Evolutionary conservation across 2,797 vertebrate genomes (phyloP).

Genomic region (Platyrinchus mystaceus): DNA sequence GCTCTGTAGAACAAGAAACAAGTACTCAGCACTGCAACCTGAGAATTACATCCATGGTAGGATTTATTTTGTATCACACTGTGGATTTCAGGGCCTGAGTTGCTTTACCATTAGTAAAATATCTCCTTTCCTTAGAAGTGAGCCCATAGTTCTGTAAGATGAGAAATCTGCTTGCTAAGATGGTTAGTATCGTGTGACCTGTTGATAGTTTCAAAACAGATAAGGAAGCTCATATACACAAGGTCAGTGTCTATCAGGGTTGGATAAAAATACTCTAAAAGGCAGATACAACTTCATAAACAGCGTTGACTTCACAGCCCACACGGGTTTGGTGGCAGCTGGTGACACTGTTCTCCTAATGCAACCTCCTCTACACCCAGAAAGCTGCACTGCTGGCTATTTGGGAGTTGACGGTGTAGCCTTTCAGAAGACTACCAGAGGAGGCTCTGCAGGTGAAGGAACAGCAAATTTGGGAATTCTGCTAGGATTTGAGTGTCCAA

Average conservation of each 20-base stretch:
- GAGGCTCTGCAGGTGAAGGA: neutral
- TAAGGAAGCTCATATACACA: rapidly evolving
- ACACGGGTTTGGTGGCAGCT: neutral
- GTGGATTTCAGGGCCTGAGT: neutral
- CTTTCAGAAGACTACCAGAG: neutral
- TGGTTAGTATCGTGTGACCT: neutral
- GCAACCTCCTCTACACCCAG: neutral
- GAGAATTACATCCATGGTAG: neutral
- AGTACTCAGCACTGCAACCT: neutral
- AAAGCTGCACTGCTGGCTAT: neutral
- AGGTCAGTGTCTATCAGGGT: neutral
- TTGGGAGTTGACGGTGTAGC: neutral
- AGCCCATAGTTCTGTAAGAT: neutral
- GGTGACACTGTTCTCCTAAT: neutral
- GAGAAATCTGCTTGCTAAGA: neutral
- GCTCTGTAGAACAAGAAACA: neutral
- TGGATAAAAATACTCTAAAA: neutral
- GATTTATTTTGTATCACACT: neutral
- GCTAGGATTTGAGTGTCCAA: neutral
- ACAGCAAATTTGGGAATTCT: neutral
- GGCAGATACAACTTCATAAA: neutral
- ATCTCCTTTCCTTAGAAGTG: neutral
- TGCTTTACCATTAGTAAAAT: neutral
- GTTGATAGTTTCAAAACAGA: neutral
- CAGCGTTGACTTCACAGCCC: neutral